phyloP scores from a whole-genome alignment of 1,140 invertebrate genomes.

The Apolygus lucorum region DNA sequence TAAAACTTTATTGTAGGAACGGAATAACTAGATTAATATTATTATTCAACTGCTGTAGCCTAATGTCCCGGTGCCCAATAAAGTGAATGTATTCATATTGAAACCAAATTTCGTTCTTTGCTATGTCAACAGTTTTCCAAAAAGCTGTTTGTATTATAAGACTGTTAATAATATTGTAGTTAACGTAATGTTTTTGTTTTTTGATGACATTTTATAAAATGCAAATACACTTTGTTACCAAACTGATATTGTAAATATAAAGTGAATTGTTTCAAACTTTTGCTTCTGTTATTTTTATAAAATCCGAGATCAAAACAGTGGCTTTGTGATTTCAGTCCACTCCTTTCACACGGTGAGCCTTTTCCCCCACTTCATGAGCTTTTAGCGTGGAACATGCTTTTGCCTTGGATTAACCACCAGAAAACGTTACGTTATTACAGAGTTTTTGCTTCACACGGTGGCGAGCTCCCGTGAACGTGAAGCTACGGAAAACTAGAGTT shows the following conservation, averaged over 20 bases:
- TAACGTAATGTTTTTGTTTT: slow-evolving; percentile 4
- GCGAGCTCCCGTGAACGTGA: no score
- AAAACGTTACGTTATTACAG: no score
- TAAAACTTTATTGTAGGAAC: not conserved
- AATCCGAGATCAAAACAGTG: no score
- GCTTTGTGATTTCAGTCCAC: no score
- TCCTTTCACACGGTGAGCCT: no score
- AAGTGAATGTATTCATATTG: not conserved
- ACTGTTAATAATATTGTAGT: slow-evolving; percentile 13
- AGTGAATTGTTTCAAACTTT: not conserved
- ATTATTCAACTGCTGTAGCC: not conserved
- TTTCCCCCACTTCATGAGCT: no score
- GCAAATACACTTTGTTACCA: slow-evolving; percentile 16
- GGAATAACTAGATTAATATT: not conserved
- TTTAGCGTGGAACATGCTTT: no score
- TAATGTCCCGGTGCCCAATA: not conserved
- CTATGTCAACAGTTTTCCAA: slow-evolving; percentile 1
- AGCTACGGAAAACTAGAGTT: no score
- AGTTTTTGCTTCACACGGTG: no score
- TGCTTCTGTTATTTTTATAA: no score
- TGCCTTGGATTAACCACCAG: no score
- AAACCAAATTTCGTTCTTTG: not conserved
- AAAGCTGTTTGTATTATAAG: slow-evolving; percentile 15
- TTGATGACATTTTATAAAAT: slow-evolving; percentile 14
- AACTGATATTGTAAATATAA: slow-evolving; percentile 11